Conservation (phyloP, 2,797 vertebrate genomes). For the Sebastes kiyomatsui region DNA sequence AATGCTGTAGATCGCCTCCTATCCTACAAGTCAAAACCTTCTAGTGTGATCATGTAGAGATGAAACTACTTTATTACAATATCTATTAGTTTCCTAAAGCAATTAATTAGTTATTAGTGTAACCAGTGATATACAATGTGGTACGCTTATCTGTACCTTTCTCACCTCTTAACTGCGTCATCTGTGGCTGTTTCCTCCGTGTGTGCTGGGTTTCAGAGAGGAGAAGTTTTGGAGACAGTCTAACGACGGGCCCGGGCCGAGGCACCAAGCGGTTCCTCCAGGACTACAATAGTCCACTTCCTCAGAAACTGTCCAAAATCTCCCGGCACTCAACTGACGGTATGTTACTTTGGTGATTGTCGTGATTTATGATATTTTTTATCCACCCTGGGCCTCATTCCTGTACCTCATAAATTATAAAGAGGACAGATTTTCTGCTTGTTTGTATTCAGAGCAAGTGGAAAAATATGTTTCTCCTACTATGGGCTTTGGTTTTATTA, state of each 20-base stretch:
- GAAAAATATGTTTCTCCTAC: background rate
- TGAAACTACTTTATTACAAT: background rate
- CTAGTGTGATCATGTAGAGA: background rate
- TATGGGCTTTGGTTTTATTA: background rate
- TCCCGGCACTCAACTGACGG: slow-evolving; percentile 87
- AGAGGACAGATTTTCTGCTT: background rate
- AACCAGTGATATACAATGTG: too few species aligned
- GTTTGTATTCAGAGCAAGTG: background rate
- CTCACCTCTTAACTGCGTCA: too few species aligned
- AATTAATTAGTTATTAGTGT: too few species aligned
- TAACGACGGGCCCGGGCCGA: slow-evolving; percentile 83
- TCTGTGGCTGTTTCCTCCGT: background rate
- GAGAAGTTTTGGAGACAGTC: slow-evolving; percentile 82
- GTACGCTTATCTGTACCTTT: too few species aligned
- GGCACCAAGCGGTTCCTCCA: slow-evolving; percentile 86
- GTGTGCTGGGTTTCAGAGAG: slow-evolving; percentile 74
- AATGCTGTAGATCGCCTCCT: background rate
- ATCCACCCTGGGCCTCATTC: background rate
- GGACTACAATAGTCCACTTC: slow-evolving; percentile 83
- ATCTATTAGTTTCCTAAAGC: background rate
- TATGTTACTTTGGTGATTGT: slow-evolving; percentile 35
- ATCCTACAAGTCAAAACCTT: background rate
- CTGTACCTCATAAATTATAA: background rate
- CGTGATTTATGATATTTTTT: background rate
- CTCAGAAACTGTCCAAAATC: slow-evolving; percentile 88